Evolutionary conservation across 2,113 vertebrate species (phyloP).

Genomic region (Rhabdomys dilectus): DNA sequence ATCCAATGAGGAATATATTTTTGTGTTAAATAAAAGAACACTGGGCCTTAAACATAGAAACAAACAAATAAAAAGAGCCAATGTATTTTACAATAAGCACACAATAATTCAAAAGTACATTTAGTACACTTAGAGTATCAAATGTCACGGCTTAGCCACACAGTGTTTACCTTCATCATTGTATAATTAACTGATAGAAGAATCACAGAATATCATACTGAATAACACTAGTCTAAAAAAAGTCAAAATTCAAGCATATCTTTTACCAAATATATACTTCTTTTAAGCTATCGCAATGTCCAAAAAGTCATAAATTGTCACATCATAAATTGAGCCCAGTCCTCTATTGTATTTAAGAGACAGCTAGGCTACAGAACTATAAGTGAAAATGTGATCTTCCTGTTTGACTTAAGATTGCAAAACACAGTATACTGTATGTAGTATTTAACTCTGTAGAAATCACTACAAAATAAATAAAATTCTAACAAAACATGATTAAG

Average conservation of each 20-base stretch:
- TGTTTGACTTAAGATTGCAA: not conserved
- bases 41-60: not conserved
- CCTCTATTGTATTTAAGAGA: not conserved
- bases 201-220: not conserved
- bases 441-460: not conserved
- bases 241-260: not conserved
- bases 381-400: not conserved
- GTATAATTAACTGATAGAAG: not conserved
- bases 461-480: not conserved
- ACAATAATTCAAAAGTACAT: not conserved
- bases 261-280: not conserved
- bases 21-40: not conserved
- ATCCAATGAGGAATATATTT: conserved; percentile 10
- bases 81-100: not conserved
- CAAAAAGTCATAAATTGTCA: not conserved
- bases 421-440: not conserved
- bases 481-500: not conserved
- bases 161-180: not conserved
- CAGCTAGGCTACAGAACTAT: not conserved
- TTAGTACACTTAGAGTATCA: not conserved
- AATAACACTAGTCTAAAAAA: not conserved
- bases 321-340: not conserved
- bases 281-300: not conserved
- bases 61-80: not conserved
- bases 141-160: not conserved